Evolutionary conservation across 2,888 invertebrate species (phyloP), one percentile per base, ranked within the genome.

Genomic region (Eulithis testata): DNA sequence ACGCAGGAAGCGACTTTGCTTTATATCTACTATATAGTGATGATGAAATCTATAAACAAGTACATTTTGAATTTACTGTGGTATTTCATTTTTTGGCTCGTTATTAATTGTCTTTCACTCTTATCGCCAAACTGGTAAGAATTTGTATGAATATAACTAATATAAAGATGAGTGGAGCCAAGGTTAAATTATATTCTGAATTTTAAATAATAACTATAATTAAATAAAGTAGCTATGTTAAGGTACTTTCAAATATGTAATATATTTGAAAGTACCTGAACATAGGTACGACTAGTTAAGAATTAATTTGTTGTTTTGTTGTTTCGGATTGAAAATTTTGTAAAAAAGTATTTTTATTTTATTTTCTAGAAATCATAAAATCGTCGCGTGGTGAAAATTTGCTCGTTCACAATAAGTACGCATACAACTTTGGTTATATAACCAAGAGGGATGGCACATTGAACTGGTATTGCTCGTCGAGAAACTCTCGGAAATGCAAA

Each of bases 381-480:
- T 83, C 84, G 1, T 71, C 75, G 9, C 79, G 82, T 3, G 86
- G 85, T 3, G 78, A 83, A 63, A 79, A 82, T 3, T 75, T 80
- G 68, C 62, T 86, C 40, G 57, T 83, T 21, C 78, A 74, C 68
- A 60, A 71, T 9, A 72, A 75, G 8, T 83, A 73, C 69, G 78
- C 83, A 0, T 87, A 83, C 68, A 84, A 82, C 69, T 82, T 75
- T 61, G 77, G 81, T 36, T 84, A 84, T 62, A 59, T 72, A 3
- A 63, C 76, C 6, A 81, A 78, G 52, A 77, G 69, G 52, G 80
- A 77, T 9, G 68, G 73, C 2, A 68, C 73, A 31, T 74, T 78
- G 3, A 85, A 82, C 66, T 87, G 86, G 87, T 85, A 83, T 67
- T 87, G 87, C 58, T 83, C 87, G 0, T 82, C 84, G 6, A 78